Evolutionary conservation across 2,888 invertebrate genomes (phyloP).

Genomic region (Pristionchus arcanus): DNA sequence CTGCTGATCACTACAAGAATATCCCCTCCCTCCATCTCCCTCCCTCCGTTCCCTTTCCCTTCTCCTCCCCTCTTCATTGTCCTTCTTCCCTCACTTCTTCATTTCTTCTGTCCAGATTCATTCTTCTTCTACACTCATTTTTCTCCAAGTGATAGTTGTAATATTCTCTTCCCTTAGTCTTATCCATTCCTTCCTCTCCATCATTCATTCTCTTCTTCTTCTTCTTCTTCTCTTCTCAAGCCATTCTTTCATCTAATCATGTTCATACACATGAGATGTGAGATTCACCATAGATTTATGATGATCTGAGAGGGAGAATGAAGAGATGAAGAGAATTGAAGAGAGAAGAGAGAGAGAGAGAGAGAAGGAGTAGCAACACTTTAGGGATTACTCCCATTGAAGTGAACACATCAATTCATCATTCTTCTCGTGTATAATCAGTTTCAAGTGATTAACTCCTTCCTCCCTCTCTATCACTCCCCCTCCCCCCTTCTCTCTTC

Average conservation of each 20-base stretch:
- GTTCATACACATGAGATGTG: slow-evolving; percentile 43
- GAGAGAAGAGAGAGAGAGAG: slow-evolving; percentile 52
- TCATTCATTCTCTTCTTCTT: slow-evolving; percentile 1
- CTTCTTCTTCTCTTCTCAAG: neutral
- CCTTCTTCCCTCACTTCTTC: slow-evolving; percentile 16
- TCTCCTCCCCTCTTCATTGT: slow-evolving; percentile 48
- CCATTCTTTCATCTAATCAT: slow-evolving; percentile 20
- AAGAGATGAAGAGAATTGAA: neutral
- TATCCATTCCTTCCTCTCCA: slow-evolving; percentile 54
- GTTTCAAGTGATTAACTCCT: slow-evolving; percentile 7
- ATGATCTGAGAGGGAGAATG: slow-evolving; percentile 6
- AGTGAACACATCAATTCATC: neutral
- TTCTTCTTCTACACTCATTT: slow-evolving; percentile 57
- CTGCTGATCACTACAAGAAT: neutral
- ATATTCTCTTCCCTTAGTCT: slow-evolving; percentile 46
- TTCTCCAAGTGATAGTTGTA: slow-evolving; percentile 43
- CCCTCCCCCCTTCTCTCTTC: slow-evolving; percentile 48
- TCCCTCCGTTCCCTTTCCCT: slow-evolving; percentile 54
- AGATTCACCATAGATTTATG: neutral
- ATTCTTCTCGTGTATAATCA: slow-evolving; percentile 1
- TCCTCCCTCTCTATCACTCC: slow-evolving; percentile 47
- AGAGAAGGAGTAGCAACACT: slow-evolving; percentile 23
- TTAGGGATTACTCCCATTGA: neutral
- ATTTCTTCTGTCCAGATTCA: slow-evolving; percentile 13
- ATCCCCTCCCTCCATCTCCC: neutral